Base-by-base conservation (phyloP, 2,888 invertebrate genomes). In the Oegoconia quadripuncta region DNA sequence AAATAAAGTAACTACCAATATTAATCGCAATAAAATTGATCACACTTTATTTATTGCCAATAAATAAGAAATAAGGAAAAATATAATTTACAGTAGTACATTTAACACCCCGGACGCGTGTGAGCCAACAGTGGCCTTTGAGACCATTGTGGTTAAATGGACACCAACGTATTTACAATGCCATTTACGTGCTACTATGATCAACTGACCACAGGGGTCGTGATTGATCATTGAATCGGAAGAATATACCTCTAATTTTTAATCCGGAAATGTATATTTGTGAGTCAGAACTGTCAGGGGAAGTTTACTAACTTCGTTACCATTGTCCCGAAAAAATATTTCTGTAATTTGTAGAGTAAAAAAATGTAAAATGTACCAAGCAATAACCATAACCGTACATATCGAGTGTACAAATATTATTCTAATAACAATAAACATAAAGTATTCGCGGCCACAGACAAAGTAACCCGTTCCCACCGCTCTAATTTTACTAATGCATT, bases 381-480 rank as follows among this genome's bases (percentile, higher is more conserved):
- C 68, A 60, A 77, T 82, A 80, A 77, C 75, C 64, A 79, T 82
- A 77, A 86, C 69, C 79, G 73, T 84, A 79, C 62, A 83, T 86
- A 78, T 82, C 65, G 45, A 61, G 63, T 61, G 74, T 76, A 84
- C 82, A 84, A 86, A 87, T 86, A 86, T 87, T 87, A 75, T 78
- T 77, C 84, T 83, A 84, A 81, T 84, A 83, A 86, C 83, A 83
- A 87, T 87, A 83, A 84, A 79, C 69, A 74, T 82, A 74, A 80
- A 81, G 74, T 70, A 73, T 70, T 64, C 64, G 66, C 66, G 55
- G 64, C 55, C 50, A 51, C 46, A 47, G 57, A 48, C 51, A 40
- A 37, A 48, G 42, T 59, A 84, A 83, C 86, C 86, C 82, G 83
- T 87, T 86, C 87, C 84, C 87, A 87, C 81, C 80, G 76, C 81